Base-by-base conservation (phyloP, 2,797 vertebrate species). In the Corythornis leucogaster region DNA sequence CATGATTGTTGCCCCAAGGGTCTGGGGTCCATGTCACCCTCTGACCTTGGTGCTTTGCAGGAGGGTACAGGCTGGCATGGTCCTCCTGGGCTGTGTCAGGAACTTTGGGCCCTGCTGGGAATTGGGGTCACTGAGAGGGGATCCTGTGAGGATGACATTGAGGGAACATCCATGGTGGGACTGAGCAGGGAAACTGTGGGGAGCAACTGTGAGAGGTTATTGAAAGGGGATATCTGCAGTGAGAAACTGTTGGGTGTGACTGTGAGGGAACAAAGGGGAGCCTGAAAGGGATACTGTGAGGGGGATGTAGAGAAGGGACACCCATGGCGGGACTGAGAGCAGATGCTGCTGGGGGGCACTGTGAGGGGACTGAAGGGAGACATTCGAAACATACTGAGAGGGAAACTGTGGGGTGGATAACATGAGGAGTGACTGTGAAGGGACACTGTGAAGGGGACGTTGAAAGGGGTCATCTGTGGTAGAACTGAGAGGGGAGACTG, bases 1-100 rank as follows among this genome's bases (percentile, higher is more conserved):
- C 16, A 6, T 50, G 63, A 8, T 25, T 3, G 0, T 40, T 2
- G 1, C 33, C 25, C 5, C 1, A 4, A 28, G 33, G 46, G n/a
- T 57, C 31, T 20, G 46, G 19, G 38, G 45, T 26, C 28, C 6
- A 0, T 8, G 40, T 42, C 59, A 53, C 20, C 7, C 15, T 3
- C 38, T 8, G 25, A 15, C 28, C 58, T 22, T 15, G 1, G 21
- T 1, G 4, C 26, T 8, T 15, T 2, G 13, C 9, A 13, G 50
- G 43, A 68, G 30, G 51, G 33, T 8, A 13, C 1, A 0, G 57
- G 12, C 21, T 15, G 61, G 31, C 30, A 30, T 5, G n/a, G 43
- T 17, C 16, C 8, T 14, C 9, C n/a, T 1, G 2, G 26, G 2
- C 30, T 3, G 15, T 1, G 28, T 13, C 16, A 19, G 51, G 22